A percentile compares a stretch with the other conserved stretches of the same genome.
Evolutionary conservation across 53 echinoderm and acorn worm species (phyloP).

Genomic region (Temnopleurus reevesii): DNA sequence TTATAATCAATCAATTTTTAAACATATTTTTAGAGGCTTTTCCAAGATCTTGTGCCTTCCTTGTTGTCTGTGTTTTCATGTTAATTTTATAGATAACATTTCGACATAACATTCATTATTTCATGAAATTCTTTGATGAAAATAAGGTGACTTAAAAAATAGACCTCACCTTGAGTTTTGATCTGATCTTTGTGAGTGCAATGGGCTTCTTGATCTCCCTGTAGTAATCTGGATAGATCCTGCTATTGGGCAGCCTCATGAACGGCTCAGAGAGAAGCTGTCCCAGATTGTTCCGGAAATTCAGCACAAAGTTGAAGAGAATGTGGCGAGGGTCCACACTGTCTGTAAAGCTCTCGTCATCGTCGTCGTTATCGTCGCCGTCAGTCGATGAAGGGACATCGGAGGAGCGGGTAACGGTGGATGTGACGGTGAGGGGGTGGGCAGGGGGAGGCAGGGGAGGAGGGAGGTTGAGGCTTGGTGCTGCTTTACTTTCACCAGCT

Average conservation of each 20-base stretch:
- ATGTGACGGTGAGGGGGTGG: conserved; percentile 4
- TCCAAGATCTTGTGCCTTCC: no score
- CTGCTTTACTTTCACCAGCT: no score
- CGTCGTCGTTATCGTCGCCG: conserved; percentile 34
- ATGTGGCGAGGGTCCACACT: conserved; percentile 70
- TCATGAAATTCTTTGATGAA: no score
- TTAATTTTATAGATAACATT: no score
- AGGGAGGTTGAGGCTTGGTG: not conserved
- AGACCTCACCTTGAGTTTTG: conserved; percentile 88
- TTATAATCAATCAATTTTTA: no score
- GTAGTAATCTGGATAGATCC: conserved; percentile 96
- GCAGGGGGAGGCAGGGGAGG: not conserved
- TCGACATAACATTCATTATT: no score
- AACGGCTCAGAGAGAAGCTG: conserved; percentile 93
- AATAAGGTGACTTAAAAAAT: no score
- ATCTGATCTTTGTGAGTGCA: conserved; percentile 90
- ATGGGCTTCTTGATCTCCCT: conserved; percentile 91
- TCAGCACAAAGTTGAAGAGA: conserved; percentile 76
- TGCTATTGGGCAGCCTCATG: conserved; percentile 86
- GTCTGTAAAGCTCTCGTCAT: conserved; percentile 83
- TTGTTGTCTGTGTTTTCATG: no score
- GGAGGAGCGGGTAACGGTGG: not conserved
- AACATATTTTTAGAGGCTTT: no score
- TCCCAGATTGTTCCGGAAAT: conserved; percentile 77
- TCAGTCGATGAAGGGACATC: conserved; percentile 5